Percentiles rank a stretch among this genome's conserved stretches.
phyloP scores from a whole-genome alignment of 2,888 invertebrate species.

The Baronia brevicornis region DNA sequence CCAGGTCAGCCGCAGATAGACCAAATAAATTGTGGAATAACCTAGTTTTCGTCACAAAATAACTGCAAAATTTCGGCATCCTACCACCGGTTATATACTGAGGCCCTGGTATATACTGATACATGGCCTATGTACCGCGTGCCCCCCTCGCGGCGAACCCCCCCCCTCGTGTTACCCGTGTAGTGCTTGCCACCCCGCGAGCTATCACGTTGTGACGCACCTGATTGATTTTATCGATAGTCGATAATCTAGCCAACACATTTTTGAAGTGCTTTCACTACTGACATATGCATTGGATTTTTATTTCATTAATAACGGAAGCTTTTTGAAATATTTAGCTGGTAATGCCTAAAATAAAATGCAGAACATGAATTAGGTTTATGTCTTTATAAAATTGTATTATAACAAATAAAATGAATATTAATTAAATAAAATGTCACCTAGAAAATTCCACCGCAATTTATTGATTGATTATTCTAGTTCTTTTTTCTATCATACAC shows the following conservation, averaged over 20 bases:
- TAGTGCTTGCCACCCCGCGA: constrained; percentile 65
- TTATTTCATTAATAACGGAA: too few species aligned
- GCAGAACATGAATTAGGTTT: too few species aligned
- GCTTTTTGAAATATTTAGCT: too few species aligned
- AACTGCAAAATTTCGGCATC: constrained; percentile 73
- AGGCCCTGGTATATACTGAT: constrained; percentile 57
- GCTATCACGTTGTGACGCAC: constrained; percentile 42
- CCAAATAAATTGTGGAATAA: constrained; percentile 64
- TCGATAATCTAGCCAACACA: constrained; percentile 34
- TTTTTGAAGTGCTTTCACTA: constrained; percentile 6
- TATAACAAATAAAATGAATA: too few species aligned
- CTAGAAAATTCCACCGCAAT: too few species aligned
- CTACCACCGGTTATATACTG: constrained; percentile 53
- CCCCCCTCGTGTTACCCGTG: constrained; percentile 42
- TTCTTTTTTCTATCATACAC: too few species aligned
- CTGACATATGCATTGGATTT: too few species aligned
- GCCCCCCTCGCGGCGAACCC: constrained; percentile 43
- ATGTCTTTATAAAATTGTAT: too few species aligned
- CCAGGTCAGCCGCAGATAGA: constrained; percentile 22
- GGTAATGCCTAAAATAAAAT: too few species aligned
- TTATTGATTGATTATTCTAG: too few species aligned
- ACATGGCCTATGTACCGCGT: constrained; percentile 63
- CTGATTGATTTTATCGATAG: constrained; percentile 43
- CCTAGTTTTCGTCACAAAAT: constrained; percentile 74
- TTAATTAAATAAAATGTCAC: too few species aligned